Percentiles rank a stretch among this genome's conserved stretches.
Conservation (phyloP, 2,888 invertebrate species). For the Clostera curtula region DNA sequence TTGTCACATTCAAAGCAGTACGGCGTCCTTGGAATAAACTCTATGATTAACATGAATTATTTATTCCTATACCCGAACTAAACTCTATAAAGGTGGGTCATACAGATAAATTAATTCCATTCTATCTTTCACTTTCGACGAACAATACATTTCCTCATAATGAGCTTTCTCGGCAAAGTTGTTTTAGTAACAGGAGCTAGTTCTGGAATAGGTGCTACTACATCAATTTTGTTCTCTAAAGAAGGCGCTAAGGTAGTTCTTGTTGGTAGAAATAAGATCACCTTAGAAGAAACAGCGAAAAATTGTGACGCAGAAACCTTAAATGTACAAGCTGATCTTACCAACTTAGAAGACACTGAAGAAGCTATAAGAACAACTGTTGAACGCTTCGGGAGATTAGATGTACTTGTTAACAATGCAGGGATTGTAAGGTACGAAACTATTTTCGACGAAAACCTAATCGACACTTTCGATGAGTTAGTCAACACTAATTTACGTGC, state of each 20-base stretch:
- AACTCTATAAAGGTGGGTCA: not conserved
- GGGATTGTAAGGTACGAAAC: constrained; percentile 19
- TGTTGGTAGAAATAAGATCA: constrained; percentile 78
- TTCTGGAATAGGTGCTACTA: constrained; percentile 81
- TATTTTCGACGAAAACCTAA: constrained; percentile 16
- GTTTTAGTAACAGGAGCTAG: constrained; percentile 77
- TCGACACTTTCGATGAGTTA: constrained; percentile 26
- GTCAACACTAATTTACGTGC: constrained; percentile 32
- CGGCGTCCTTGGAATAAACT: too few species aligned
- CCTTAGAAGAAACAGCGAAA: constrained; percentile 72
- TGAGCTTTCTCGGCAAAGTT: constrained; percentile 55
- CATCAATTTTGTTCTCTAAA: constrained; percentile 77
- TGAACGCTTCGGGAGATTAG: constrained; percentile 24
- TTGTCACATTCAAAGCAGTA: too few species aligned
- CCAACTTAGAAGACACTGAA: constrained; percentile 25
- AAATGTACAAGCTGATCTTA: constrained; percentile 27
- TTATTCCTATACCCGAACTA: too few species aligned
- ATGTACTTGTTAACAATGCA: constrained; percentile 33
- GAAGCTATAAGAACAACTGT: constrained; percentile 26
- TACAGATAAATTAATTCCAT: too few species aligned
- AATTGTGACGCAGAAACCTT: constrained; percentile 19
- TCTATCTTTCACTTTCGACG: too few species aligned
- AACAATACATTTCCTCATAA: constrained; percentile 3
- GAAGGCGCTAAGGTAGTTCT: constrained; percentile 75
- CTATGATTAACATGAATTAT: too few species aligned